A percentile compares a stretch with the other conserved stretches of the same genome.
Evolutionary conservation across 1,140 invertebrate species (phyloP).

Genomic region (Gonatopus flavifemur): DNA sequence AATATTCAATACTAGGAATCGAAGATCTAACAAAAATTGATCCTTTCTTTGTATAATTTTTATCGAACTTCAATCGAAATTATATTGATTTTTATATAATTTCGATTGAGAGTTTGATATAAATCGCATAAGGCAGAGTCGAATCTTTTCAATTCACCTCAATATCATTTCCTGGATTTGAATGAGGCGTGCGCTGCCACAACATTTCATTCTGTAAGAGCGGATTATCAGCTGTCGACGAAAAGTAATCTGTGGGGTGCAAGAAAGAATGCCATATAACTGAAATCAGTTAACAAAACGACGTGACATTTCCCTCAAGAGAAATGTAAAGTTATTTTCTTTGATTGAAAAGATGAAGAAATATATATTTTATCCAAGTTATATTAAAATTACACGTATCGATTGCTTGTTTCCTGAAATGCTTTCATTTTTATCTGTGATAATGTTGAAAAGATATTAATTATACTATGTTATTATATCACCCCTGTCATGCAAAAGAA

Average conservation of each 20-base stretch:
- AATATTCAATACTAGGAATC: too few relatives aligned
- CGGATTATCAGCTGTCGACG: constrained; percentile 29
- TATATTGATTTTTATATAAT: constrained; percentile 1
- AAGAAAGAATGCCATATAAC: constrained; percentile 37
- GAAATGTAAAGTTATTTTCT: constrained; percentile 14
- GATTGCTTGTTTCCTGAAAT: constrained; percentile 24
- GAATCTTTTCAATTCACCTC: too few relatives aligned
- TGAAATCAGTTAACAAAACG: constrained; percentile 2
- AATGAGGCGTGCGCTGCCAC: constrained; percentile 25
- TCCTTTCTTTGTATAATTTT: too few relatives aligned
- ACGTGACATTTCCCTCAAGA: constrained; percentile 1
- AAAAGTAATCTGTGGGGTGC: constrained; percentile 20
- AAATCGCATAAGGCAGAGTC: too few relatives aligned
- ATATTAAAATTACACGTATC: too few relatives aligned
- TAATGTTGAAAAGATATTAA: constrained; percentile 30
- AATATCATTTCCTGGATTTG: too few relatives aligned
- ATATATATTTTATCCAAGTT: too few relatives aligned
- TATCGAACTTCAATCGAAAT: too few relatives aligned
- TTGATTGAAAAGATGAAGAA: too few relatives aligned
- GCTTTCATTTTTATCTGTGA: constrained; percentile 38
- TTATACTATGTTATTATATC: constrained; percentile 26
- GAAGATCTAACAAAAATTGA: too few relatives aligned
- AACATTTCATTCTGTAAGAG: constrained; percentile 26
- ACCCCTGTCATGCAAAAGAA: constrained; percentile 22
- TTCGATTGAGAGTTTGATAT: background rate